These are phyloP conservation scores for Liolophura sinensis DNA, from an alignment of 1,140 invertebrate genomes.

Conservation along the genomic window DNA sequence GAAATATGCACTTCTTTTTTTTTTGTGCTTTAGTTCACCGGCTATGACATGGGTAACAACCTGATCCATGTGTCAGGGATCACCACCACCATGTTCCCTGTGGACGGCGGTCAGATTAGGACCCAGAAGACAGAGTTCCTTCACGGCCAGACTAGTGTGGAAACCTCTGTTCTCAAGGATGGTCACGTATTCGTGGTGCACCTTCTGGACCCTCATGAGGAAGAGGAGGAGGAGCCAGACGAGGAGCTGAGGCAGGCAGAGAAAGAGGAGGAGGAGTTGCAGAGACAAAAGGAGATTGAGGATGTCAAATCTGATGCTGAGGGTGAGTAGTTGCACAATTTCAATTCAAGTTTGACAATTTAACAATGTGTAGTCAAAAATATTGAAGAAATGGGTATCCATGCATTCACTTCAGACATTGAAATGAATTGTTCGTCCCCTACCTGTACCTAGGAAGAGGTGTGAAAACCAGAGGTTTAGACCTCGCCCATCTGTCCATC, in stretches of 20 bases:
- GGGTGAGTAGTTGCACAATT: too few relatives aligned
- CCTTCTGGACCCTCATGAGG: constrained; percentile 50
- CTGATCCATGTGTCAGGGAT: constrained; percentile 52
- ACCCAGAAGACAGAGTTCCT: constrained; percentile 51
- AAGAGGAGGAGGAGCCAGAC: constrained; percentile 18
- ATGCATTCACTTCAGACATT: too few relatives aligned
- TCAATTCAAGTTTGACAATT: too few relatives aligned
- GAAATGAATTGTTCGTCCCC: too few relatives aligned
- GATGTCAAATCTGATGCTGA: too few relatives aligned
- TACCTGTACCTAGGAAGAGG: too few relatives aligned
- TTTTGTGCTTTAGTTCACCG: constrained; percentile 47
- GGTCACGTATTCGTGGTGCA: constrained; percentile 55
- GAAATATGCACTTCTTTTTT: background rate
- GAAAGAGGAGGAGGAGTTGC: constrained; percentile 51
- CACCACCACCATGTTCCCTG: constrained; percentile 52
- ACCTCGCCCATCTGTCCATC: too few relatives aligned
- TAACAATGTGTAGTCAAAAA: too few relatives aligned
- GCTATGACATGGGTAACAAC: constrained; percentile 56
- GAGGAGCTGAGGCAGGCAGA: constrained; percentile 29
- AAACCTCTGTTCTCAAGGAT: constrained; percentile 51
- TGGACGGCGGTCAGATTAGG: constrained; percentile 54
- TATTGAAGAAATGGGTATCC: too few relatives aligned
- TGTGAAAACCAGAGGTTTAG: too few relatives aligned
- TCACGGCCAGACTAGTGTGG: constrained; percentile 48
- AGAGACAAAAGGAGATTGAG: constrained; percentile 32